A percentile compares a stretch with the other conserved stretches of the same genome.
Evolutionary conservation across 2,888 invertebrate genomes (phyloP).

Genomic region (Chrysolina haemoptera): DNA sequence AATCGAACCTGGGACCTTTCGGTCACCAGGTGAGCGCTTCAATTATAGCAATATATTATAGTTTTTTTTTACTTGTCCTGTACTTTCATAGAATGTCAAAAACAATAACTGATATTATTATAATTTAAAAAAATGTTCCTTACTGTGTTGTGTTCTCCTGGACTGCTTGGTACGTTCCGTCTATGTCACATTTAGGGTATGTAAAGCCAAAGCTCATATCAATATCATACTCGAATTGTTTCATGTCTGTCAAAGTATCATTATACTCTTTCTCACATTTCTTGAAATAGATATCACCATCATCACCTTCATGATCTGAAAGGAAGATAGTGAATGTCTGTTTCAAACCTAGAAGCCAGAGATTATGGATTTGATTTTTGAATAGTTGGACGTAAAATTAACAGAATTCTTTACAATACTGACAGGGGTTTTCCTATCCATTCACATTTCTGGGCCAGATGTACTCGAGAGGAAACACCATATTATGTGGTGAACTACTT

Average conservation of each 20-base stretch:
- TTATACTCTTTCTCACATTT: constrained; percentile 67
- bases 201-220: constrained; percentile 61
- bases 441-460: too few relatives aligned
- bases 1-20: too few relatives aligned
- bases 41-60: too few relatives aligned
- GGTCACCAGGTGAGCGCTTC: too few relatives aligned
- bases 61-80: too few relatives aligned
- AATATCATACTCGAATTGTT: constrained; percentile 60
- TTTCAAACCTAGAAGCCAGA: background rate
- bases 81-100: too few relatives aligned
- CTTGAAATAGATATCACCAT: constrained; percentile 63
- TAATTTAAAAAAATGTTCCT: constrained; percentile 42
- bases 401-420: background rate
- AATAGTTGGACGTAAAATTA: background rate
- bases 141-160: constrained; percentile 67
- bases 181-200: constrained; percentile 70
- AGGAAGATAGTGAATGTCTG: constrained; percentile 11
- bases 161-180: constrained; percentile 71
- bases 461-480: too few relatives aligned
- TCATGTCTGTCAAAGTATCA: constrained; percentile 61
- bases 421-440: too few relatives aligned
- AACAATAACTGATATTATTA: background rate
- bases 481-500: too few relatives aligned
- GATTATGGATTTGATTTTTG: background rate
- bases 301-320: constrained; percentile 47